These are phyloP conservation scores for Chloroceryle inda DNA, from an alignment of 2,797 vertebrate genomes.

Conservation along the genomic window DNA sequence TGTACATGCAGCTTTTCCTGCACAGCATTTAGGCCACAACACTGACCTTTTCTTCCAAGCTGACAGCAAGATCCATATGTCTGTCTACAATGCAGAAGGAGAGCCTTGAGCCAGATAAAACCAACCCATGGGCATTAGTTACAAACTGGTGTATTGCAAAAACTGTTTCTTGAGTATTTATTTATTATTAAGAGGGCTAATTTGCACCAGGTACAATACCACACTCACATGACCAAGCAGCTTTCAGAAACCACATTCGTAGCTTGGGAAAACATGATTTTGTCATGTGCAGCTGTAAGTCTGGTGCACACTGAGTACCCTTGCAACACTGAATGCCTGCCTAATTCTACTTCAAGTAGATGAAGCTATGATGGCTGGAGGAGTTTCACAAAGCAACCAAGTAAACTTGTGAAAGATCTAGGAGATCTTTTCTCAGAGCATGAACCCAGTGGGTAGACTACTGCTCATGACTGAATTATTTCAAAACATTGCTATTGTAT, in stretches of 20 bases:
- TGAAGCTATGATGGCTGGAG: background rate
- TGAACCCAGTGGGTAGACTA: background rate
- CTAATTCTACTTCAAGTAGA: background rate
- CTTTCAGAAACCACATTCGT: background rate
- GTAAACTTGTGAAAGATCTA: background rate
- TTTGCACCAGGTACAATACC: background rate
- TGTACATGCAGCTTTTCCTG: background rate
- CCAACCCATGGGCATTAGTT: background rate
- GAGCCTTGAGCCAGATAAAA: background rate
- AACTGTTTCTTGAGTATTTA: background rate
- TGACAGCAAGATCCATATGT: background rate
- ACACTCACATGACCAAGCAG: background rate
- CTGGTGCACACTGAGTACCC: fast-evolving
- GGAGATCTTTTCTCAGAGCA: background rate
- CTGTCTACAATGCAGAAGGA: background rate
- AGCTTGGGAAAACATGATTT: background rate
- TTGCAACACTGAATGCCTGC: background rate
- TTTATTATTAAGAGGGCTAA: background rate
- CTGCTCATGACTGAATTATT: background rate
- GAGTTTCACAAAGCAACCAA: background rate
- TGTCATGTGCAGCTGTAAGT: background rate
- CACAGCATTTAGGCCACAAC: background rate
- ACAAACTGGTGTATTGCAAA: background rate
- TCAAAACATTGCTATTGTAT: background rate
- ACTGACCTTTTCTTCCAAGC: background rate